phyloP scores from a whole-genome alignment of 1,140 invertebrate species.

The Globodera rostochiensis region DNA sequence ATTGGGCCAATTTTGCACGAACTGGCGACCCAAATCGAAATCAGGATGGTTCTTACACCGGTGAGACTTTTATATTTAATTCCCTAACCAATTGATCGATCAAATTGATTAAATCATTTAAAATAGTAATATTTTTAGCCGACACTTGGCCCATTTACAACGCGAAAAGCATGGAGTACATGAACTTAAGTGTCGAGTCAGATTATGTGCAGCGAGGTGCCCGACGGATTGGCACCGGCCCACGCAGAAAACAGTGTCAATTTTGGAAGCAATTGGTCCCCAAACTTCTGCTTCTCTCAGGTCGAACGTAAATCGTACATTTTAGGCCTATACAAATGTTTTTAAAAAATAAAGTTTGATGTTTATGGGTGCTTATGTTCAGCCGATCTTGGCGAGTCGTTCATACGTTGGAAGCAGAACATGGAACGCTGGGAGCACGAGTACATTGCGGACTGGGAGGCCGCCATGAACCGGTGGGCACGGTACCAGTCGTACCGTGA shows the following conservation, averaged over 20 bases:
- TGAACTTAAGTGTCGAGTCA: constrained; percentile 80
- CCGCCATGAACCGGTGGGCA: constrained; percentile 80
- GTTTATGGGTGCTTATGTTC: constrained; percentile 30
- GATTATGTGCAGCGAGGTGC: constrained; percentile 54
- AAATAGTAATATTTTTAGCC: not conserved
- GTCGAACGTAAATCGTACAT: constrained; percentile 55
- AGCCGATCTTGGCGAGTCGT: constrained; percentile 67
- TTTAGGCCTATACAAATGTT: not conserved
- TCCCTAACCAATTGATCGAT: no score
- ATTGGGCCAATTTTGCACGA: constrained; percentile 84
- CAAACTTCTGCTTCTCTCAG: constrained; percentile 76
- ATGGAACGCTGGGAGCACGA: constrained; percentile 69
- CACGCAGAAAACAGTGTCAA: constrained; percentile 84
- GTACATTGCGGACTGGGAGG: constrained; percentile 68
- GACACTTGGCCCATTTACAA: constrained; percentile 85
- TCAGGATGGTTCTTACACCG: constrained; percentile 73
- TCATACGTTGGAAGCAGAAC: constrained; percentile 68
- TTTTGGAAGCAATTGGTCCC: constrained; percentile 95
- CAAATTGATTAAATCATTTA: no score
- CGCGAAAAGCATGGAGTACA: constrained; percentile 78
- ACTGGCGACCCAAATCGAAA: constrained; percentile 82
- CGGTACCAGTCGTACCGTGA: constrained; percentile 66
- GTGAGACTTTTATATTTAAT: constrained; percentile 26
- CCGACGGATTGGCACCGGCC: constrained; percentile 79
- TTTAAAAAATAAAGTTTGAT: constrained; percentile 11